Evolutionary conservation across 2,113 vertebrate species (phyloP), one percentile per base, ranked within the genome.

Genomic region (Nibea coibor): DNA sequence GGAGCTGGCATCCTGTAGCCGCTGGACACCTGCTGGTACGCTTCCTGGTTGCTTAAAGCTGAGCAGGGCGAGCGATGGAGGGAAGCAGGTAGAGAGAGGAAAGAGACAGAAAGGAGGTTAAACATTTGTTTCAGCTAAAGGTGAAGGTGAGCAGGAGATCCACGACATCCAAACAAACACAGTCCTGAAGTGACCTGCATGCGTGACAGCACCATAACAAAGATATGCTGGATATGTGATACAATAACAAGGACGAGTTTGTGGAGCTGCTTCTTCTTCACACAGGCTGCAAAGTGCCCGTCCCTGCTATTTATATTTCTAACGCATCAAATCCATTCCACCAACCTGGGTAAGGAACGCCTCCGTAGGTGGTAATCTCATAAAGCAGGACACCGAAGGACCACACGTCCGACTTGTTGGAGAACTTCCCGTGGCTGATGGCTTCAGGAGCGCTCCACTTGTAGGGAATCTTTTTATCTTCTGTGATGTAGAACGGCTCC

Each of bases 361-460:
- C 92, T 8, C 95, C 96, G 12, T 85, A 82, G 31, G 95, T 94
- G 77, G 95, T 87, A 0, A 96, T 94, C 88, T 97, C 96, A 15
- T 94, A 94, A n/a, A 97, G 94, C 28, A 97, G 88, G 10, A 97
- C 0, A 0, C 96, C 94, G 2, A 96, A 97, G 4, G 96, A 96
- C 96, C 96, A 97, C 11, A 96, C 87, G 2, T 97, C 96, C 0
- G 96, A 96, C 62, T 96, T 96, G 89, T 51, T 90, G 72, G 96
- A 96, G 87, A 95, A 96, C 20, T 54, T 90, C 1, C 95, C 95
- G 0, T 89, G 87, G 77, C 90, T 94, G 66, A 96, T 92, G 6
- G 96, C 96, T 65, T 97, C 95, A 0, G 96, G 96, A 2, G 96
- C 95, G 0, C 92, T 94, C 96, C 96, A 96, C 83, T 96, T 97